Percentiles rank a stretch among this genome's conserved stretches.
Conservation (phyloP, 2,797 vertebrate genomes). For the Petrocephalus schoutedeni region DNA sequence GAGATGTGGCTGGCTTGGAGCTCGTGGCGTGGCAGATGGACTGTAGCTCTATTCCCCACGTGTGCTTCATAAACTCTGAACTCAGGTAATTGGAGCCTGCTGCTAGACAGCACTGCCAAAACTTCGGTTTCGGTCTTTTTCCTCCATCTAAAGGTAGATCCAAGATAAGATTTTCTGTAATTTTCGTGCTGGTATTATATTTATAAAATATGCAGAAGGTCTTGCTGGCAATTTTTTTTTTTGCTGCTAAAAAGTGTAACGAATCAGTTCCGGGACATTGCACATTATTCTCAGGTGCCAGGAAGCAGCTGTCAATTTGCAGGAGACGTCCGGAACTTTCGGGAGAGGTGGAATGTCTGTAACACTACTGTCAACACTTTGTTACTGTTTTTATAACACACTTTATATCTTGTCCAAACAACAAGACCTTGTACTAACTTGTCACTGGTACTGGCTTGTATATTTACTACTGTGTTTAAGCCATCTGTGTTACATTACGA, state of each 20-base stretch:
- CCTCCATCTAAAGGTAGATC: background rate
- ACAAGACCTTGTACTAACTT: background rate
- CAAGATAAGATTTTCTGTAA: background rate
- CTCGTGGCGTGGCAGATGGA: background rate
- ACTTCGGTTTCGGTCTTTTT: background rate
- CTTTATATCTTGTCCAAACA: background rate
- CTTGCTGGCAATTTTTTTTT: background rate
- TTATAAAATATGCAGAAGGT: background rate
- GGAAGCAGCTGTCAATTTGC: background rate
- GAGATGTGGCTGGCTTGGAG: background rate
- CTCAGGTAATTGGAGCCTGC: background rate
- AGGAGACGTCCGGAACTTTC: background rate
- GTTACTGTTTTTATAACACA: background rate
- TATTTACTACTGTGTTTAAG: background rate
- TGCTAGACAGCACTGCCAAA: background rate
- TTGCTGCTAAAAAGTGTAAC: background rate
- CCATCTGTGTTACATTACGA: background rate
- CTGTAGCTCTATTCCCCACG: background rate
- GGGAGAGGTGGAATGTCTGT: background rate
- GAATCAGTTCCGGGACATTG: background rate
- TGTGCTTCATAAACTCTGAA: background rate
- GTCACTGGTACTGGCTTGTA: background rate
- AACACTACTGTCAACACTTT: background rate
- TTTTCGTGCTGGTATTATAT: background rate
- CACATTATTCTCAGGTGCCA: background rate